Base-by-base conservation (phyloP, 1,140 invertebrate species). In the Eulimnadia texana region DNA sequence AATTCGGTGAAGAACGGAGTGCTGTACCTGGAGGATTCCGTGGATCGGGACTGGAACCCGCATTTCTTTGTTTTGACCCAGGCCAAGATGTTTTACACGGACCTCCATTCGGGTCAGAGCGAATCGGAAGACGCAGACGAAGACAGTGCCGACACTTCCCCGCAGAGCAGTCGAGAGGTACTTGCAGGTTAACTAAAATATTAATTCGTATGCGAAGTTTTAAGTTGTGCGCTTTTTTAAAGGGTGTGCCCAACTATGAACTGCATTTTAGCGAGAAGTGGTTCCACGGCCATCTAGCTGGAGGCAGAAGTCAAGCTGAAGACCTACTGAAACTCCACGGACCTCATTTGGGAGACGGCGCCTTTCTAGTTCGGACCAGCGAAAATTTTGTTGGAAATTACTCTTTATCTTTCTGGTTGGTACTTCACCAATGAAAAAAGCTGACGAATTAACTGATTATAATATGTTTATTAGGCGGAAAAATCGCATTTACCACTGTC, bases 341-440 rank as follows among this genome's bases (percentile, higher is more conserved):
- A 72, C 82, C 88, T 0, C 78, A 90, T 72, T 77, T 96, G 16
- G 93, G 93, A 1, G 91, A 97, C 72, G 94, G 93, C 0, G 94
- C 91, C 2, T 98, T 98, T 74, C 77, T 98, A 16, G 93, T 98
- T 0, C 76, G 93, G 62, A 87, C 93, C 65, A 94, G 92, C 72
- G 91, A 94, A 27, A 97, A 93, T 0, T 98, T 96, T 76, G 88
- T 95, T 20, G 93, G 93, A 0, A 93, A 97, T 74, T 96, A 94
- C 71, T 92, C 91, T 60, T 72, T 98, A 2, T 96, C 92, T 0
- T 97, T 98, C 74, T 95, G 88, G 81, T 74, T 64, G 3, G n/a
- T 13, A n/a, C 9, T 33, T 42, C 16, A 16, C 33, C 33, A 6
- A 9, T 42, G 16, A n/a, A n/a, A n/a, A n/a, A n/a, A n/a, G n/a